Conservation (phyloP, 2,888 invertebrate species). For the Xestobium rufovillosum region DNA sequence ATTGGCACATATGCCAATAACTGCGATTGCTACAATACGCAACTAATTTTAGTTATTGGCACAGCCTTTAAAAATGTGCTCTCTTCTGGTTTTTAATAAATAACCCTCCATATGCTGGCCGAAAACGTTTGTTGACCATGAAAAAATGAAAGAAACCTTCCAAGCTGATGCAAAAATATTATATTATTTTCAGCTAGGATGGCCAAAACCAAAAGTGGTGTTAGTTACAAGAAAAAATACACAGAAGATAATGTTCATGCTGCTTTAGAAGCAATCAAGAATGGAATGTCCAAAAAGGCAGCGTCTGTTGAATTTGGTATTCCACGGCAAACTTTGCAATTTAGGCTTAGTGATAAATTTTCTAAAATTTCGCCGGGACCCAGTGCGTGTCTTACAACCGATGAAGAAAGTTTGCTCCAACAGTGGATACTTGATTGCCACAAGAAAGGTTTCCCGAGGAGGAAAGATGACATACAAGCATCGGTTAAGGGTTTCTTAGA, state of each 20-base stretch:
- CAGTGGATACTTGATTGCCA: conserved; percentile 12
- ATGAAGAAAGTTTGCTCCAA: background rate
- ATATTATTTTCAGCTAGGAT: too few relatives aligned
- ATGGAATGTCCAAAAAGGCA: background rate
- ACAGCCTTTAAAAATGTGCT: too few relatives aligned
- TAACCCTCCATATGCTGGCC: background rate
- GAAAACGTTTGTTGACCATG: too few relatives aligned
- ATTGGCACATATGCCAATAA: too few relatives aligned
- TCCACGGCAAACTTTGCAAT: background rate
- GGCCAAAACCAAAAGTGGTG: background rate
- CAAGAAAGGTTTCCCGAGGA: conserved; percentile 18
- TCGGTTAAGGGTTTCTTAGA: background rate
- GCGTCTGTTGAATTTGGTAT: background rate
- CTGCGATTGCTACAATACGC: too few relatives aligned
- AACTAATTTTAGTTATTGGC: too few relatives aligned
- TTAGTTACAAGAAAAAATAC: background rate
- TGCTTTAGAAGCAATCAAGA: background rate
- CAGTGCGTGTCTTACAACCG: background rate
- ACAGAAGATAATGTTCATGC: background rate
- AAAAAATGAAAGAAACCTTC: too few relatives aligned
- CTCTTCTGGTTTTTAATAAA: too few relatives aligned
- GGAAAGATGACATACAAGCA: conserved; percentile 8
- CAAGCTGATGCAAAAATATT: too few relatives aligned
- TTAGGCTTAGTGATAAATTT: background rate
- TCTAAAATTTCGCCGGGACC: background rate